phyloP scores from a whole-genome alignment of 2,113 vertebrate genomes.

The Psephotus haematonotus region DNA sequence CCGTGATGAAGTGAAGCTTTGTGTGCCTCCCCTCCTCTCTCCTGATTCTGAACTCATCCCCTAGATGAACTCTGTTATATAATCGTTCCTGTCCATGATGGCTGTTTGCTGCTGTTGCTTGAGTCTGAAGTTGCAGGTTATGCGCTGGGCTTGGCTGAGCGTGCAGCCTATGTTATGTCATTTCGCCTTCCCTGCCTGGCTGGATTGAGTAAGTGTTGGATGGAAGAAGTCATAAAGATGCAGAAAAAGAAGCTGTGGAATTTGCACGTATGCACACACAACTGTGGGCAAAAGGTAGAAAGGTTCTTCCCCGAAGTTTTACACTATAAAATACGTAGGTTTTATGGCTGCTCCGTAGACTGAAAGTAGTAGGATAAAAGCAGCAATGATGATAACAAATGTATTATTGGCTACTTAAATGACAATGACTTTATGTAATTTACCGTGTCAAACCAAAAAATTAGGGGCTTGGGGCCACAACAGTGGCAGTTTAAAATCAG shows the following conservation, averaged over 20 bases:
- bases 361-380: neutral
- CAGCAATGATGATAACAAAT: neutral
- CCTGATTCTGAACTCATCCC: neutral
- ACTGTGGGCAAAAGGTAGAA: neutral
- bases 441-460: neutral
- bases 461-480: neutral
- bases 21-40: neutral
- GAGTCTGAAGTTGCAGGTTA: conserved; percentile 41
- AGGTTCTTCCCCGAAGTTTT: neutral
- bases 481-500: neutral
- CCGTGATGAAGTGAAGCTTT: neutral
- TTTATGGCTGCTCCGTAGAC: neutral
- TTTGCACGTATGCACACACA: neutral
- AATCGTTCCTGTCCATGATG: neutral
- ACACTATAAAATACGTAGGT: neutral
- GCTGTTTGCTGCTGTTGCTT: neutral
- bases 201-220: neutral
- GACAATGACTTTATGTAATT: neutral
- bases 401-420: neutral
- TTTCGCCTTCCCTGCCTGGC: conserved; percentile 12
- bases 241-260: neutral
- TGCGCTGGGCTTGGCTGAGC: neutral
- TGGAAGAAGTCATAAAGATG: neutral
- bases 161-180: neutral
- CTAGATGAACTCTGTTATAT: conserved; percentile 42